Evolutionary conservation across 2,113 vertebrate genomes (phyloP).

Genomic region (Megaleporinus macrocephalus): DNA sequence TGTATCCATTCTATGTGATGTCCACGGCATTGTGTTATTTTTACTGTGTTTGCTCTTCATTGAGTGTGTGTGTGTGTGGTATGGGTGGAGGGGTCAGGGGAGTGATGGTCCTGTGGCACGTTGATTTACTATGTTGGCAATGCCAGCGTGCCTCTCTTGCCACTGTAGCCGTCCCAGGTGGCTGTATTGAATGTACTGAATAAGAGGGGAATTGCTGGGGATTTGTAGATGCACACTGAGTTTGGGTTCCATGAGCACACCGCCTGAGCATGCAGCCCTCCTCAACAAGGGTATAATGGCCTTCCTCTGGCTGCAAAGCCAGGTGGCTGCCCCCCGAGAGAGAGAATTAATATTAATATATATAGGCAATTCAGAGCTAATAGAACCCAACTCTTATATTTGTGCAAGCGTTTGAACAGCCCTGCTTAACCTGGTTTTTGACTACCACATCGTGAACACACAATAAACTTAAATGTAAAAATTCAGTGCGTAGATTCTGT

Average conservation of each 20-base stretch:
- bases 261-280: conserved; percentile 28
- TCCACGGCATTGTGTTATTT: background rate
- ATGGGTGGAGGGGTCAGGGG: background rate
- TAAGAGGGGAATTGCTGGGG: conserved; percentile 56
- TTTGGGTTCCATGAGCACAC: conserved; percentile 56
- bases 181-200: conserved; percentile 56
- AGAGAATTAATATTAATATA: background rate
- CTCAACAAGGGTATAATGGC: conserved; percentile 6
- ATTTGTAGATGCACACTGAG: conserved; percentile 32
- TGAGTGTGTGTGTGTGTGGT: background rate
- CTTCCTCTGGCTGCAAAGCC: background rate
- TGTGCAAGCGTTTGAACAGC: no score
- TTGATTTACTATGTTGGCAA: conserved; percentile 58
- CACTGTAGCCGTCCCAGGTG: conserved; percentile 42
- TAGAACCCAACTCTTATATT: background rate
- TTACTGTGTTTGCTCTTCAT: conserved; percentile 16
- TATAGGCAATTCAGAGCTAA: background rate
- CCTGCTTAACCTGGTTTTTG: no score
- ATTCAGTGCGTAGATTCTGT: no score
- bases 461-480: no score
- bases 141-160: conserved; percentile 43
- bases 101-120: conserved; percentile 16
- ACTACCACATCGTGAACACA: no score
- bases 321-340: background rate
- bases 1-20: background rate